Evolutionary conservation across 2,113 vertebrate species (phyloP), one percentile per base, ranked within the genome.

Genomic region (Gambusia holbrooki): DNA sequence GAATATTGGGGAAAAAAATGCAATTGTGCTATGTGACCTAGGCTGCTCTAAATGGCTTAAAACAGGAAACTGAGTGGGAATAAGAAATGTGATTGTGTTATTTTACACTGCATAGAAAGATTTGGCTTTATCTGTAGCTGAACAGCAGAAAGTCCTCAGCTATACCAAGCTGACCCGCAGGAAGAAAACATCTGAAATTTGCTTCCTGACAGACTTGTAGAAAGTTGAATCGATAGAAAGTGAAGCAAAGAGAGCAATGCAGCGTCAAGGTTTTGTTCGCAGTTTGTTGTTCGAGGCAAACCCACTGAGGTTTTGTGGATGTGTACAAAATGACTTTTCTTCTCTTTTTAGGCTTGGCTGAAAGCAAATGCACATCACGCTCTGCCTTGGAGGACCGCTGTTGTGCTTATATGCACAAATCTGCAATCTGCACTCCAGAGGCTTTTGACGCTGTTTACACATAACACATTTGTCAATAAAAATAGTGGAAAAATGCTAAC

Each of bases 341-440:
- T 67, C 13, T 67, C 64, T 5, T 33, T 3, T 25, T n/a, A 32
- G 32, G 67, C 45, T 54, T 54, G 45, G 29, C 42, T 54, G 65
- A 40, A 67, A 67, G 15, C 29, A 54, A 69, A 69, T 69, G 45
- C 30, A 25, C 51, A n/a, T 60, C 51, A 58, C 22, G 29, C 51
- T 35, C 19, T 35, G 32, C 48, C 48, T 60, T 27, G 68, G 25
- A 70, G 25, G 30, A 70, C 48, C 48, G 35, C 4, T 25, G 10
- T 54, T 58, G 48, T 60, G 28, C 68, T 60, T 60, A 30, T 30
- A n/a, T 69, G 45, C 67, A 33, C 42, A 69, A 32, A 51, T 54
- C 45, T 0, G 12, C 9, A 22, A 11, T 27, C 51, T 70, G 30
- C 48, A 58, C 25, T 60, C 12, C n/a, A 30, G 48, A 72, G n/a